Percentiles rank a stretch among this genome's conserved stretches.
Conservation (phyloP, 2,113 vertebrate genomes). For the Pseudopodoces humilis region DNA sequence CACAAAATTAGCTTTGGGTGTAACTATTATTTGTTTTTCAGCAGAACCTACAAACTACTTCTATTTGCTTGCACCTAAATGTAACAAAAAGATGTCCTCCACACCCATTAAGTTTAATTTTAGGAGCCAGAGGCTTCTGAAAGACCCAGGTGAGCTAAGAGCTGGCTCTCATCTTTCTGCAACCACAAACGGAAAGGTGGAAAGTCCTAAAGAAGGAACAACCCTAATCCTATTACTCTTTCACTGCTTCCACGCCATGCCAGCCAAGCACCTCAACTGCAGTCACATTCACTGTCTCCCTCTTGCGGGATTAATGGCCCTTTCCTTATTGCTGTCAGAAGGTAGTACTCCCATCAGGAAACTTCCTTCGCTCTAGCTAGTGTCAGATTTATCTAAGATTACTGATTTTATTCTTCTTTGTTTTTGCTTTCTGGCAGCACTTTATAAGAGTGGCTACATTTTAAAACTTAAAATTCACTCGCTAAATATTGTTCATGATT, state of each 20-base stretch:
- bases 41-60: constrained; percentile 28
- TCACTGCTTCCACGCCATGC: background rate
- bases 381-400: background rate
- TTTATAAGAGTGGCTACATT: background rate
- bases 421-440: constrained; percentile 13
- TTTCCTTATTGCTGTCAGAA: background rate
- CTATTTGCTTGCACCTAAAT: constrained; percentile 33
- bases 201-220: constrained; percentile 23
- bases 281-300: background rate
- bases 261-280: background rate
- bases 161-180: constrained; percentile 4
- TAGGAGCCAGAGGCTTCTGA: constrained; percentile 17
- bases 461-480: constrained; percentile 17
- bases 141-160: constrained; percentile 37
- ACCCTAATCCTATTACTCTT: background rate
- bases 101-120: constrained; percentile 57
- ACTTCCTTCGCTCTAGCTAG: background rate
- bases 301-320: background rate
- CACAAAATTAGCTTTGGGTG: constrained; percentile 50
- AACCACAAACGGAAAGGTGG: constrained; percentile 38
- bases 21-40: constrained; percentile 57
- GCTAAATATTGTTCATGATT: background rate
- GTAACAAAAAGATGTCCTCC: constrained; percentile 50
- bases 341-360: background rate
- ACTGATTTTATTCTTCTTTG: background rate